A percentile compares a stretch with the other conserved stretches of the same genome.
Conservation (phyloP, 2,113 vertebrate species). For the Malaclemys terrapin region DNA sequence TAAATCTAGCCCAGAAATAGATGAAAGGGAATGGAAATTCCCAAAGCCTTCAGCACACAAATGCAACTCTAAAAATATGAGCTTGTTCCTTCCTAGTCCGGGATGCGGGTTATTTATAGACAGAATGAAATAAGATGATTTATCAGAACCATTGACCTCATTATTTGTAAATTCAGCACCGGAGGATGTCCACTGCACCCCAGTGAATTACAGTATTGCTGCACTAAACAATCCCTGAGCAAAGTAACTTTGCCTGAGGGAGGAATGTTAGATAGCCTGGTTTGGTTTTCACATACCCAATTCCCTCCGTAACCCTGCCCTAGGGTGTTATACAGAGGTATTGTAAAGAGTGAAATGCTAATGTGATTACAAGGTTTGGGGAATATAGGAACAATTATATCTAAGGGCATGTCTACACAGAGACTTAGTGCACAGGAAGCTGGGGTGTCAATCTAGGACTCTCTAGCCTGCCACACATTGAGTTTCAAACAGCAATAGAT, state of each 20-base stretch:
- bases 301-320: background rate
- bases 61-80: background rate
- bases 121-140: slow-evolving; percentile 54
- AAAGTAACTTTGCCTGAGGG: background rate
- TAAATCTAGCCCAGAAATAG: slow-evolving; percentile 27
- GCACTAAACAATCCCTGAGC: slow-evolving; percentile 30
- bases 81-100: slow-evolving; percentile 40
- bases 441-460: background rate
- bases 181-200: slow-evolving; percentile 31
- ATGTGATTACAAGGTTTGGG: background rate
- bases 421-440: background rate
- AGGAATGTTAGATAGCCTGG: background rate
- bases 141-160: slow-evolving; percentile 11
- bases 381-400: slow-evolving; percentile 18
- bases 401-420: background rate
- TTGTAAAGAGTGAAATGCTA: slow-evolving; percentile 19
- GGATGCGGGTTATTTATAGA: slow-evolving; percentile 55
- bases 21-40: slow-evolving; percentile 47
- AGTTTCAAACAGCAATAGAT: background rate
- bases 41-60: slow-evolving; percentile 35
- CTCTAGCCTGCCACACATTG: background rate
- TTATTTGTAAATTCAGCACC: slow-evolving; percentile 47
- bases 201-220: slow-evolving; percentile 13
- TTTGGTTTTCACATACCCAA: background rate
- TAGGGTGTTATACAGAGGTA: background rate